Evolutionary conservation across 2,888 invertebrate species (phyloP), one percentile per base, ranked within the genome.

Genomic region (Saturnia pavonia): DNA sequence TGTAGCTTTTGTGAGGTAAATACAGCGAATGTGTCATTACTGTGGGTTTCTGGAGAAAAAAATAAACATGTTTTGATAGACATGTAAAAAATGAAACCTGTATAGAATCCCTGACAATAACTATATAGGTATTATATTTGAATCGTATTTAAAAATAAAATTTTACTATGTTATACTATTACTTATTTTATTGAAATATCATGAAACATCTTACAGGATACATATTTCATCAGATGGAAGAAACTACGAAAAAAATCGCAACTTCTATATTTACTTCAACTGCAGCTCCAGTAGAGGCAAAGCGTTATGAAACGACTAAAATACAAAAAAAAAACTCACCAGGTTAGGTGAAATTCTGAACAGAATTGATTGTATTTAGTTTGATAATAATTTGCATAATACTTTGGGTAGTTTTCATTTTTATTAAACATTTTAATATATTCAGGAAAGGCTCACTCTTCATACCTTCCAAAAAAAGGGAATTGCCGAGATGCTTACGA

Each of bases 1-100:
- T 84, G 84, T 77, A 79, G 82, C 80, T 79, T 77, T 79, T 80
- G 78, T 74, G 82, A 79, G 79, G 79, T 74, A 78, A 82, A 84
- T 76, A 81, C 72, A 73, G 75, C 79, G 77, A 76, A 79, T 81
- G 82, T 82, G 14, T 43, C 48, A 40, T 27, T 67, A 22, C 45
- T 14, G 22, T 42, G 22, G 40, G n/a, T 63, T 69, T 27, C 11
- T 60, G 25, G 14, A 60, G 0, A 14, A 60, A 60, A 60, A 27
- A 60, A 60, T 27, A 60, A 27, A 27, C 19, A 0, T 54, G 2
- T 54, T 54, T 22, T 22, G n/a, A 51, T 19, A 51, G 19, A 51
- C 19, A 19, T 48, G 2, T 48, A 14, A 48, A 7, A 48, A 19
- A 48, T 48, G 19, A n/a, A 48, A 7, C 48, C 19, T 45, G 14